Evolutionary conservation across 2,888 invertebrate species (phyloP).

Genomic region (Thysanoteuthis rhombus): DNA sequence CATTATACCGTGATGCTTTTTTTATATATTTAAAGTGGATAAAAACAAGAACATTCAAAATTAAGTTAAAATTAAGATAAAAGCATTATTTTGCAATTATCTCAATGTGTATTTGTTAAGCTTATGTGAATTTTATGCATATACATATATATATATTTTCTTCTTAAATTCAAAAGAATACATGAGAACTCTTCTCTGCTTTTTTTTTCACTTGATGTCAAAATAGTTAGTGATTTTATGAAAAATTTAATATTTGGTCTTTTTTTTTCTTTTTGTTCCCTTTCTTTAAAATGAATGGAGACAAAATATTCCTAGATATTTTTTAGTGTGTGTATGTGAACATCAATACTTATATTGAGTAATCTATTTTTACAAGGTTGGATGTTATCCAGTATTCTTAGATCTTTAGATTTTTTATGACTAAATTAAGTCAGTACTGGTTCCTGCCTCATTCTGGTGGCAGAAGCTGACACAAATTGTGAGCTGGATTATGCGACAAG

Average conservation of each 20-base stretch:
- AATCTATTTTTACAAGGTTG: background rate
- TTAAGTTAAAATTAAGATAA: background rate
- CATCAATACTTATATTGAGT: background rate
- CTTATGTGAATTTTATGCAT: background rate
- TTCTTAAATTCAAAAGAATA: background rate
- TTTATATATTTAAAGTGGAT: background rate
- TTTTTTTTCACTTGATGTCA: too few relatives aligned
- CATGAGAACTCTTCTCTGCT: background rate
- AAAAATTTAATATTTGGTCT: background rate
- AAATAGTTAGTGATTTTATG: background rate
- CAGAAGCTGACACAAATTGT: background rate
- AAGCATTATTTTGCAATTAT: background rate
- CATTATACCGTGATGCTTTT: background rate
- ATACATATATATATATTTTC: background rate
- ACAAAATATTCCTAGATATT: background rate
- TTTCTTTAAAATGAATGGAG: background rate
- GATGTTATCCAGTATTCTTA: background rate
- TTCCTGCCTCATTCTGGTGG: background rate
- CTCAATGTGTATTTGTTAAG: background rate
- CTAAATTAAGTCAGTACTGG: too few relatives aligned
- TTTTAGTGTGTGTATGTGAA: too few relatives aligned
- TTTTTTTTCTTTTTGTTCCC: background rate
- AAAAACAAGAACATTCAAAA: background rate
- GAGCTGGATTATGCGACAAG: background rate
- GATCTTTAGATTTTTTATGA: background rate